Evolutionary conservation across 1,140 invertebrate species (phyloP).

Genomic region (Drosophila yakuba): DNA sequence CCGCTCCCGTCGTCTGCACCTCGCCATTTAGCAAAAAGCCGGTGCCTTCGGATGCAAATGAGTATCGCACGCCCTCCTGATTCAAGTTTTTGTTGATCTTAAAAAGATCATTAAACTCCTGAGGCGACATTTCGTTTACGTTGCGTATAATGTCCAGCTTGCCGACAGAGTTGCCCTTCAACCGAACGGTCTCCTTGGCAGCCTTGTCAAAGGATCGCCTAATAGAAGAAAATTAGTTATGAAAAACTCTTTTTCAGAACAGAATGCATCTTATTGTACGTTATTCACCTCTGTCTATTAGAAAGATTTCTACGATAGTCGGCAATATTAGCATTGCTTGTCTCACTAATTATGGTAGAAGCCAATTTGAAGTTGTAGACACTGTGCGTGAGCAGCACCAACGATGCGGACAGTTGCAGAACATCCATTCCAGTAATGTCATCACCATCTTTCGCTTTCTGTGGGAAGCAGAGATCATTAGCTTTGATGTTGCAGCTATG

Average conservation of each 20-base stretch:
- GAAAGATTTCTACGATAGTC: slow-evolving; percentile 57
- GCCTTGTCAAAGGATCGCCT: slow-evolving; percentile 71
- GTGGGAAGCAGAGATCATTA: neutral
- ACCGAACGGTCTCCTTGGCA: slow-evolving; percentile 66
- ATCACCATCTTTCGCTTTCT: slow-evolving; percentile 68
- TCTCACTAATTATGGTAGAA: slow-evolving; percentile 67
- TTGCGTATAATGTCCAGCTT: slow-evolving; percentile 74
- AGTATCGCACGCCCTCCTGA: slow-evolving; percentile 42
- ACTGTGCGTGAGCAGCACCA: slow-evolving; percentile 67
- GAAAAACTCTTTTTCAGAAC: neutral
- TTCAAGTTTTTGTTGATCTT: slow-evolving; percentile 76
- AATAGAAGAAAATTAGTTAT: neutral
- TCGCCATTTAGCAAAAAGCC: slow-evolving; percentile 63
- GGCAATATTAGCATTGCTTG: slow-evolving; percentile 36
- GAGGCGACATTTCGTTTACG: slow-evolving; percentile 69
- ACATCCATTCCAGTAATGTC: slow-evolving; percentile 62
- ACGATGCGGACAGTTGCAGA: slow-evolving; percentile 66
- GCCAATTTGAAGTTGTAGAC: slow-evolving; percentile 71
- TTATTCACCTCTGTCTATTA: slow-evolving; percentile 57
- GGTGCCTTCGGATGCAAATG: slow-evolving; percentile 46
- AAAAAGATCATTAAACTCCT: slow-evolving; percentile 75
- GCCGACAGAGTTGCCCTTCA: slow-evolving; percentile 42
- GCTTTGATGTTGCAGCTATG: neutral
- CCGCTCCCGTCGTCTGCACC: slow-evolving; percentile 39
- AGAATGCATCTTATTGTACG: too few species aligned